Evolutionary conservation across 64 coral and sea anemone species (phyloP), one percentile per base, ranked within the genome.

Genomic region (Porites australiensis): DNA sequence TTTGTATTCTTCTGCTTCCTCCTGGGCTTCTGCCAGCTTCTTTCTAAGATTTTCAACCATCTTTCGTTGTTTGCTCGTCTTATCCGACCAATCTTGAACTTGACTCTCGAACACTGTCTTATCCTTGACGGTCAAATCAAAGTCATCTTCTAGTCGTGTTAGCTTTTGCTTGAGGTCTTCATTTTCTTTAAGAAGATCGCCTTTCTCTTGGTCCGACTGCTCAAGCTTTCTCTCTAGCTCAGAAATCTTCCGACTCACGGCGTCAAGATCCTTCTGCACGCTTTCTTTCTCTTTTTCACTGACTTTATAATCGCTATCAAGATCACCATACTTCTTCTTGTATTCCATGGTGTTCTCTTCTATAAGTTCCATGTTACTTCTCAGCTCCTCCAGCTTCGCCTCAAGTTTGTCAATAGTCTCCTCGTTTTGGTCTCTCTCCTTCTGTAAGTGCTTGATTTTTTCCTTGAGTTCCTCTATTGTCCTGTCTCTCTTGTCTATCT

Each of bases 251-350:
- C 44, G 60, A 50, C 46, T 46, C 46, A 68, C 47, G 3, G 54
- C 50, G n/a, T 69, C 79, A 13, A 81, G 16, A 18, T 93, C 91
- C 12, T 15, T 70, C 44, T 73, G 73, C 10, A 70, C 70, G 13
- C 64, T 44, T 4, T 93, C 91, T 44, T 86, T 93, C 58, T 93
- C 91, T 4, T 93, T 75, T 87, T 79, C 72, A 79, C 61, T 93
- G 72, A 68, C 50, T 65, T 93, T 87, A 8, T 37, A 70, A 55
- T 93, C 82, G 43, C 71, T 62, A 3, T 93, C 91, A 15, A 93
- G 82, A 4, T 93, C 91, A 44, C 54, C 72, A 15, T 67, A 66
- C 55, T 71, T 93, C 62, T 45, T 67, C 23, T 52, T 22, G 7
- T 67, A 44, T 47, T 87, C 81, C 1, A 72, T 43, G 21, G 50